Percentiles rank a stretch among this genome's conserved stretches.
phyloP scores from a whole-genome alignment of 2,113 vertebrate species.

The Prunella fulvescens region DNA sequence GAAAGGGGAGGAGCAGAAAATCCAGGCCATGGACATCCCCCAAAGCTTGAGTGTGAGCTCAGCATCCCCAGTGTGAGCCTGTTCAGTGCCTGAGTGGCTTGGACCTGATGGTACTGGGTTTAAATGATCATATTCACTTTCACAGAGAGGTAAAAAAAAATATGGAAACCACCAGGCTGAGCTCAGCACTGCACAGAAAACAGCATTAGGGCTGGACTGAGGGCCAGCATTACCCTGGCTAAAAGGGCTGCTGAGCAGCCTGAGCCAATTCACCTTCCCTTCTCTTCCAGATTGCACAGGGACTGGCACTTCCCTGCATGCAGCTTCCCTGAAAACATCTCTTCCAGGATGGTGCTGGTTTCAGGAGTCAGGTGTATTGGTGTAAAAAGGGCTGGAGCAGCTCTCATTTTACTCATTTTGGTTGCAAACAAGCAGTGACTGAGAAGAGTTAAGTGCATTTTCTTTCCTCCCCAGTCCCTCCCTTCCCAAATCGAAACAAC shows the following conservation, averaged over 20 bases:
- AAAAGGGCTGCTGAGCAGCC: neutral
- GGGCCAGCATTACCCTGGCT: neutral
- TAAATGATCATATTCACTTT: neutral
- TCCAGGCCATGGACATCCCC: neutral
- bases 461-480: neutral
- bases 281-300: neutral
- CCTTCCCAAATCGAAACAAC: neutral
- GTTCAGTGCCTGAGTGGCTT: neutral
- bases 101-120: neutral
- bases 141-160: neutral
- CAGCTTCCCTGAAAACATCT: neutral
- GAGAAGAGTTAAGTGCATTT: neutral
- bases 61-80: neutral
- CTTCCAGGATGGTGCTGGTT: neutral
- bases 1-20: neutral
- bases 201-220: neutral
- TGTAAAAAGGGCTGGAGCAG: neutral
- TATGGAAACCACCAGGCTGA: neutral
- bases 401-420: neutral
- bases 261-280: neutral
- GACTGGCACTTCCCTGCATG: neutral
- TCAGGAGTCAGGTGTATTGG: neutral
- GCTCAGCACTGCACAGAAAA: neutral
- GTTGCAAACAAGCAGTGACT: neutral
- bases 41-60: neutral